Percentiles rank a stretch among this genome's conserved stretches.
phyloP scores from a whole-genome alignment of 2,888 invertebrate genomes.

The Eilema depressum region DNA sequence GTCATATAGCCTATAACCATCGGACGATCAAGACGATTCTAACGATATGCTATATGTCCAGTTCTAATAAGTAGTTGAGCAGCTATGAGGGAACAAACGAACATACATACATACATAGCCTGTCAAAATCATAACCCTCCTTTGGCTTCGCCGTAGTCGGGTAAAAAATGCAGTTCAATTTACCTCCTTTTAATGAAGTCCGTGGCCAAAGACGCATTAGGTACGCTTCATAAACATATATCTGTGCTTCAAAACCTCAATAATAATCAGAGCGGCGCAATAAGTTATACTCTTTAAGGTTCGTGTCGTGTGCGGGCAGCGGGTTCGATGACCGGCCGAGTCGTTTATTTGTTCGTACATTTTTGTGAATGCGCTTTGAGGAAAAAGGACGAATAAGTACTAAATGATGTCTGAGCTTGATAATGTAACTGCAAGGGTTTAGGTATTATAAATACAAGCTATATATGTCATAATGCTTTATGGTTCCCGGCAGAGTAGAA shows the following conservation, averaged over 20 bases:
- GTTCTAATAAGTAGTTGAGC: too few relatives aligned
- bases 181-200: not conserved
- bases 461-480: too few relatives aligned
- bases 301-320: constrained; percentile 22
- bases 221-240: not conserved
- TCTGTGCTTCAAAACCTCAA: not conserved
- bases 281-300: constrained; percentile 27
- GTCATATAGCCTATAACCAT: too few relatives aligned
- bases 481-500: too few relatives aligned
- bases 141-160: too few relatives aligned
- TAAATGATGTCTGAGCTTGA: constrained; percentile 17
- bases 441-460: too few relatives aligned
- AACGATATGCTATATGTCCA: too few relatives aligned
- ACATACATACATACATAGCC: too few relatives aligned
- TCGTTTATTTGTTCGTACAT: constrained; percentile 33
- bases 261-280: constrained; percentile 16
- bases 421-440: not conserved
- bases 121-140: too few relatives aligned
- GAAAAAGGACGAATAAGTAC: constrained; percentile 13
- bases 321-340: constrained; percentile 42
- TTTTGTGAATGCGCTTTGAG: constrained; percentile 23
- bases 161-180: not conserved
- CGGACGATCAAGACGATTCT: too few relatives aligned
- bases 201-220: not conserved
- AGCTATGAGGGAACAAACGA: too few relatives aligned